phyloP scores from a whole-genome alignment of 2,113 vertebrate genomes.

The Lota lota region DNA sequence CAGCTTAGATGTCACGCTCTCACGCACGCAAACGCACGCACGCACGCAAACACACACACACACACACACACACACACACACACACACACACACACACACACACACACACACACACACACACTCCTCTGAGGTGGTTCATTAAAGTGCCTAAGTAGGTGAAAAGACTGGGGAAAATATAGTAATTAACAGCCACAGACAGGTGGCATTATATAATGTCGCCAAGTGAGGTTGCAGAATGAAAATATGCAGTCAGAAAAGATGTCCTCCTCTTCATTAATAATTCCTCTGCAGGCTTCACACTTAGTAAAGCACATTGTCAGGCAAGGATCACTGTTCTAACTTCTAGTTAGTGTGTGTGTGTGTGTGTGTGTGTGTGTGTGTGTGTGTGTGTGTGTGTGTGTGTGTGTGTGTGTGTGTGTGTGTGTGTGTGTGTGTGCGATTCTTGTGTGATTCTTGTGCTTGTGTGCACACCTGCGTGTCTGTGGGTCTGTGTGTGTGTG shows the following conservation, averaged over 20 bases:
- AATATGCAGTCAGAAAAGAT: no score
- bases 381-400: slow-evolving; percentile 2
- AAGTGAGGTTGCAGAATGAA: slow-evolving; percentile 17
- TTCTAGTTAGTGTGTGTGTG: slow-evolving; percentile 5
- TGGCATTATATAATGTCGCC: slow-evolving; percentile 26
- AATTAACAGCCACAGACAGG: slow-evolving; percentile 49
- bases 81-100: slow-evolving; percentile 11
- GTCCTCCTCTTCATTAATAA: no score
- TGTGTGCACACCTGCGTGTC: not conserved
- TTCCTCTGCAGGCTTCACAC: no score
- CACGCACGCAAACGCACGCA: slow-evolving; percentile 1
- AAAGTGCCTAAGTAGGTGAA: slow-evolving; percentile 45
- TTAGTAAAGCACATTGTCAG: no score
- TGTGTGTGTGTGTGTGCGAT: not conserved
- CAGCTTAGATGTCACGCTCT: not conserved
- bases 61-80: slow-evolving; percentile 13
- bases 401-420: not conserved
- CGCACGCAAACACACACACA: slow-evolving; percentile 8
- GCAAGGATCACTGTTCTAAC: no score
- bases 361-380: not conserved
- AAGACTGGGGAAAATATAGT: slow-evolving; percentile 34
- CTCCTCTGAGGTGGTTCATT: slow-evolving; percentile 56
- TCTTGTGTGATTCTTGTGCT: not conserved
- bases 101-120: slow-evolving; percentile 16
- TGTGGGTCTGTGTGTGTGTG: not conserved